Evolutionary conservation across 2,888 invertebrate species (phyloP).

Genomic region (Idaea aversata): DNA sequence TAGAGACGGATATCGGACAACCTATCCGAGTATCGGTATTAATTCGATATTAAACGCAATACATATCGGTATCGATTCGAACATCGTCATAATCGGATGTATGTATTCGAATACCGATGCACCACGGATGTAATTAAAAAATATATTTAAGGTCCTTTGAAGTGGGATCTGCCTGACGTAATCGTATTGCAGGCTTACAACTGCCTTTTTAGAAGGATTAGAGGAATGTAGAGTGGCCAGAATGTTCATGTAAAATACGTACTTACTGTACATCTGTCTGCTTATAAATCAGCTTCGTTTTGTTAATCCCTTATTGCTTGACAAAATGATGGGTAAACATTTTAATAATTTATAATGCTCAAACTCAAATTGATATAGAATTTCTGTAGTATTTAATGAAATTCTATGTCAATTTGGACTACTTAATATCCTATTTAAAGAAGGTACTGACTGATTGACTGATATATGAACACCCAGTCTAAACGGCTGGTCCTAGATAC

Average conservation of each 20-base stretch:
- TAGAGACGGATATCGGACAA: slow-evolving; percentile 12
- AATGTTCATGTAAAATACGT: slow-evolving; percentile 12
- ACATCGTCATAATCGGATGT: slow-evolving; percentile 49
- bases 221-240: slow-evolving; percentile 42
- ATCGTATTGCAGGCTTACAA: slow-evolving; percentile 50
- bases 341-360: background rate
- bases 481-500: too few species aligned
- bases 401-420: too few species aligned
- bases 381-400: too few species aligned
- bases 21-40: slow-evolving; percentile 48
- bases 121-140: slow-evolving; percentile 58
- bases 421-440: too few species aligned
- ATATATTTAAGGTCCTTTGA: slow-evolving; percentile 57
- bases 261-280: slow-evolving; percentile 19
- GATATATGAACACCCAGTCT: too few species aligned
- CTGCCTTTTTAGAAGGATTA: slow-evolving; percentile 56
- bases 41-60: slow-evolving; percentile 48
- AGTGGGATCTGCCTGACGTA: slow-evolving; percentile 26
- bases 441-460: too few species aligned
- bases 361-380: too few species aligned
- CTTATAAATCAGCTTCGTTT: background rate
- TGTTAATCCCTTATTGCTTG: slow-evolving; percentile 4
- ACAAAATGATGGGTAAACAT: background rate
- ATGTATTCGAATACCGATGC: slow-evolving; percentile 31
- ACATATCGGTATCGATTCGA: slow-evolving; percentile 50